phyloP scores from a whole-genome alignment of 2,797 vertebrate genomes.

The Gymnothorax reevesii region DNA sequence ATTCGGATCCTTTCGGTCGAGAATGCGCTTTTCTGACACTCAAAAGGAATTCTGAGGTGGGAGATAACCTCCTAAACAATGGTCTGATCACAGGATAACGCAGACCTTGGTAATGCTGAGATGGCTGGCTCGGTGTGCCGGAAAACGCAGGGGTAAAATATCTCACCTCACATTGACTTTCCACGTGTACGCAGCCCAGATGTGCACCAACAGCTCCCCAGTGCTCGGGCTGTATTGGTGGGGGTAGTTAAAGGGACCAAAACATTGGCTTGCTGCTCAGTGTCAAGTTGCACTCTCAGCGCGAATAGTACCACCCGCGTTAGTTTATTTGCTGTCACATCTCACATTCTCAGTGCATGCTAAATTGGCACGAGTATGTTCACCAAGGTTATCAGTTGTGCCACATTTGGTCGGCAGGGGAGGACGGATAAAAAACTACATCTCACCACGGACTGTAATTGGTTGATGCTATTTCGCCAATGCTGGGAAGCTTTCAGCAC shows the following conservation, averaged over 20 bases:
- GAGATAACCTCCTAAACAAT: background rate
- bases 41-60: background rate
- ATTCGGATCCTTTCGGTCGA: background rate
- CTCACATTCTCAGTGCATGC: background rate
- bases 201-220: background rate
- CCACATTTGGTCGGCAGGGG: background rate
- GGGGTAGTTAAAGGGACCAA: background rate
- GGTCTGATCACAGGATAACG: background rate
- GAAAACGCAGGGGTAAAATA: background rate
- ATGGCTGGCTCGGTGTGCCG: background rate
- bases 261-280: background rate
- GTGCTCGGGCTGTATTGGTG: background rate
- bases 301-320: background rate
- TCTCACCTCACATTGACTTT: background rate
- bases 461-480: background rate
- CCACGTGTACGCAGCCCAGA: background rate
- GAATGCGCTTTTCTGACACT: constrained; percentile 8
- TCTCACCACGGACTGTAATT: background rate
- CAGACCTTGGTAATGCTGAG: background rate
- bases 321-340: background rate
- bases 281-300: background rate
- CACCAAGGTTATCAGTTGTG: background rate
- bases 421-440: background rate
- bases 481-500: background rate
- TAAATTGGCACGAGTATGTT: background rate